Base-by-base conservation (phyloP, 1,140 invertebrate genomes). In the Achroia grisella region DNA sequence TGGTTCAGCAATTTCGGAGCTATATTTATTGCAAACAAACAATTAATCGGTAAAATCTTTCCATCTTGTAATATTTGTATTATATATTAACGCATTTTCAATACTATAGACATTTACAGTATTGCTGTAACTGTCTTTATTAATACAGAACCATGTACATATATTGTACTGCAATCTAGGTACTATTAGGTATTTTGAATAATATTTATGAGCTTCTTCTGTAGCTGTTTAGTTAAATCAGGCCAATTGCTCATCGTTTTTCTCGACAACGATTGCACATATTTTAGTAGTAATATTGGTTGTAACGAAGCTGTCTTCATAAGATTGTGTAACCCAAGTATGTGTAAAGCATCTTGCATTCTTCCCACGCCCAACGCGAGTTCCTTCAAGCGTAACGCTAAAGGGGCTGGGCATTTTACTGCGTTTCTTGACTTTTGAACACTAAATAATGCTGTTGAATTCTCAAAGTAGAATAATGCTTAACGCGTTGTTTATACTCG, bases 271-370 rank as follows among this genome's bases (percentile, higher is more conserved):
- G 49, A 33, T 56, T 43, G 39, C 42, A 48, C 42, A 43, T 44
- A 55, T 59, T 59, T 53, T 55, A 52, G 56, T 36, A 39, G 51
- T 59, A 61, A 53, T 66, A 62, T 70, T 65, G 56, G 51, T 62
- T 62, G 59, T 62, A 67, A 65, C 49, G 50, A 63, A 73, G 62
- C 60, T 71, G 63, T 74, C 58, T 69, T 71, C 59, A 44, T 17
- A 23, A 70, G 69, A 76, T 77, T 74, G 76, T 79, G 79, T 78
- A 79, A 79, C 64, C 54, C 58, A 73, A 83, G 75, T 73, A 72
- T 78, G 72, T 78, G 71, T 71, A 74, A 69, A 72, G 61, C 57
- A 66, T 71, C 62, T 66, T 68, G 61, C 56, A 62, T 55, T 56
- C 68, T 80, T 81, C 77, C 80, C 80, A 81, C 80, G 77, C 75